These are phyloP conservation scores for Martes martes DNA, from an alignment of 2,113 vertebrate species.

Conservation along the genomic window DNA sequence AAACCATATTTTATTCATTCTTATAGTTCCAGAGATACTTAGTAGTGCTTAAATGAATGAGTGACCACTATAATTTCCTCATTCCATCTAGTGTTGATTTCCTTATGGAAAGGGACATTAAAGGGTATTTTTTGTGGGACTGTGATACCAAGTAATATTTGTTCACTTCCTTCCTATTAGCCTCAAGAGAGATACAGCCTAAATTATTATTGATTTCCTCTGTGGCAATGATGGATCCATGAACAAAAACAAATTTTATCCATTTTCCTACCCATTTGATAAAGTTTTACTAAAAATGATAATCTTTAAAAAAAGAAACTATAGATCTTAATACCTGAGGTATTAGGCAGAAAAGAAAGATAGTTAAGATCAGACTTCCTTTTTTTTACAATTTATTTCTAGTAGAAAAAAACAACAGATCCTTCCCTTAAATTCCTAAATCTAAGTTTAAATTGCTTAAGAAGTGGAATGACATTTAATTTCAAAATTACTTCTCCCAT, in stretches of 20 bases:
- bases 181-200: neutral
- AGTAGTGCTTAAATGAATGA: neutral
- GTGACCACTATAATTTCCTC: neutral
- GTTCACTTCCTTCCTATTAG: neutral
- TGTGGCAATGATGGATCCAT: neutral
- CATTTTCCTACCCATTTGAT: conserved; percentile 15
- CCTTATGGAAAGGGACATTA: neutral
- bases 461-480: conserved; percentile 50
- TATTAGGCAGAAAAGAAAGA: conserved; percentile 5
- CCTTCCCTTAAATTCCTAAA: conserved; percentile 34
- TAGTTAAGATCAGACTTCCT: neutral
- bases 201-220: conserved; percentile 8
- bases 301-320: conserved; percentile 20
- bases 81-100: neutral
- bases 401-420: neutral
- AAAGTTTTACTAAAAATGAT: conserved; percentile 37
- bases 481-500: conserved; percentile 38
- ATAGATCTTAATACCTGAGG: conserved; percentile 34
- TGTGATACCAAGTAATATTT: conserved; percentile 22
- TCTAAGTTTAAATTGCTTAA: conserved; percentile 36
- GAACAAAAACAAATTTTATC: conserved; percentile 24
- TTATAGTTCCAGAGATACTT: neutral
- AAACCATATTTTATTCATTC: neutral
- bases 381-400: conserved; percentile 37
- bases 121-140: neutral